Percentiles rank a stretch among this genome's conserved stretches.
phyloP scores from a whole-genome alignment of 2,113 vertebrate species.

The Lophura nycthemera region DNA sequence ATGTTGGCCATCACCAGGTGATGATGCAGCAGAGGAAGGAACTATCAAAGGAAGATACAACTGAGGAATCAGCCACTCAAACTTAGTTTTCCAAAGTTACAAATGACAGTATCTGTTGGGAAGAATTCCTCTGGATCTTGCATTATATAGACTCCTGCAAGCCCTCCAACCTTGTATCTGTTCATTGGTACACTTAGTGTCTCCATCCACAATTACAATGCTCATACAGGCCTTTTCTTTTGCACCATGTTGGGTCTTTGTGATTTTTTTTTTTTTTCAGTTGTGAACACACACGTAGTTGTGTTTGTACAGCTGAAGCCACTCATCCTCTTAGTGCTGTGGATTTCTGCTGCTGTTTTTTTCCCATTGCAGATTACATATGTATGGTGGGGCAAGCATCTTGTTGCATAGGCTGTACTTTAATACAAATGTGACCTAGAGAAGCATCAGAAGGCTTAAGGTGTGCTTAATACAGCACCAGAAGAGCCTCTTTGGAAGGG shows the following conservation, averaged over 20 bases:
- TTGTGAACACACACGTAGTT: background rate
- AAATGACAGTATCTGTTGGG: background rate
- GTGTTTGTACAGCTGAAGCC: background rate
- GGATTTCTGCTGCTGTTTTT: background rate
- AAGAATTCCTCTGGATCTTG: background rate
- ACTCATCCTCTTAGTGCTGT: background rate
- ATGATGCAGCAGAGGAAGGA: background rate
- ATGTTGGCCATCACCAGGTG: background rate
- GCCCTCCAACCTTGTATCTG: background rate
- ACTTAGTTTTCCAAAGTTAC: background rate
- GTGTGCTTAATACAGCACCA: background rate
- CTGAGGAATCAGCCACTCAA: background rate
- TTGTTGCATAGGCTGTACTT: background rate
- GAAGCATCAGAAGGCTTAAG: background rate
- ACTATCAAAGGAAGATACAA: background rate
- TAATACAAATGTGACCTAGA: background rate
- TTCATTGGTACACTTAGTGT: background rate
- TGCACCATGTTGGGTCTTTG: background rate
- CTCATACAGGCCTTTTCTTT: background rate
- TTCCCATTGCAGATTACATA: background rate
- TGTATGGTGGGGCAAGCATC: background rate
- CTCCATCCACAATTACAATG: background rate
- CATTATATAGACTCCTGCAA: background rate
- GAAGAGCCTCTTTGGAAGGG: background rate
- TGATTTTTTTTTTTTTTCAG: background rate